Evolutionary conservation across 2,888 invertebrate species (phyloP), one percentile per base, ranked within the genome.

Genomic region (Leucania comma): DNA sequence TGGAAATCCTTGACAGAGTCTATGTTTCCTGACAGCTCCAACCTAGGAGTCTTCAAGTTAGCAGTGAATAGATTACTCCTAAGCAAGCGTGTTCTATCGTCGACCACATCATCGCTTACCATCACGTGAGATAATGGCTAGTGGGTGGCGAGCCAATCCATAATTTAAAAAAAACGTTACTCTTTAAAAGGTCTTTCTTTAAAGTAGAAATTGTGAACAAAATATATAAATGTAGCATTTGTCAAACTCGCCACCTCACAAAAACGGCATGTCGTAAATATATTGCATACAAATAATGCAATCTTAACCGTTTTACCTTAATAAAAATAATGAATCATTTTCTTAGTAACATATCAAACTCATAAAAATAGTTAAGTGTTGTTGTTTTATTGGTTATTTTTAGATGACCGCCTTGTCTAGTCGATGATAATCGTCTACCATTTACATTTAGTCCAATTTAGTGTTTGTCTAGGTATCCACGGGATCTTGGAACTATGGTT

Each of bases 311-410:
- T 69, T 60, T 63, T 72, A 57, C 29, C 56, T 6, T 10, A 26
- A 61, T 29, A 53, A 58, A 2, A 68, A 29, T 66, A 58, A 70
- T 70, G 67, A 76, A 80, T 72, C 71, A 59, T 58, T 59, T 82
- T 82, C 78, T 65, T 53, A 79, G 80, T 85, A 83, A 61, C 64
- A 81, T 74, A 71, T 71, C 32, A 58, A 63, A 64, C 53, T 72
- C 58, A 72, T 78, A 78, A 64, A 83, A 65, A 68, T 58, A 63
- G 61, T 53, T 63, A 50, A 9, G 22, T 60, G 57, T 56, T 42
- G 63, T 35, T 68, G 60, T 73, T 75, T 75, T 83, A 78, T 73
- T 75, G 38, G 50, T 60, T 85, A 83, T 85, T 83, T 85, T 78
- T 83, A 82, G 82, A 73, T 6, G 75, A 72, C 59, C 68, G 69